Base-by-base conservation (phyloP, 1,140 invertebrate species). In the Drosophila dunni region DNA sequence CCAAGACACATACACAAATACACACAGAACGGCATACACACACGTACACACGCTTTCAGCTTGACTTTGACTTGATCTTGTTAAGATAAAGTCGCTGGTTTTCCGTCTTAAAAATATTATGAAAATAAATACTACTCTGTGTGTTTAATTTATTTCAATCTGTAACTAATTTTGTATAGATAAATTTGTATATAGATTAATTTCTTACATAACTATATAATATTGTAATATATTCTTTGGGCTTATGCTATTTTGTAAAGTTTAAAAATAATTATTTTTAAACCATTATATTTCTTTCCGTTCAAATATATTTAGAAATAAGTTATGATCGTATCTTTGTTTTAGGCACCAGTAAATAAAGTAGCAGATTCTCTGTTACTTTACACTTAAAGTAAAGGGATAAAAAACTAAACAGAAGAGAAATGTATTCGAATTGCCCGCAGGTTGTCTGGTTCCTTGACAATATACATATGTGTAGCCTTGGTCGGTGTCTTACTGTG, bases 31-130 rank as follows among this genome's bases (percentile, higher is more conserved):
- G 17, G 2, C 46, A 15, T 10, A 71, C 53, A 45, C 34, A 36
- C 45, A 53, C 40, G 36, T 45, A n/a, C 3, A 33, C 34, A 24
- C 42, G 5, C 24, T 29, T 29, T 48, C 46, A 61, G 40, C 69
- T 66, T 65, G 33, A 56, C 73, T 62, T 48, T 20, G 34, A 17
- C 48, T 38, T 56, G 78, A 84, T 85, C 81, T 81, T 75, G 78
- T 86, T 84, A 78, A 69, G 82, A 85, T 86, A 78, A 78, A 77
- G 81, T 80, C 68, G 71, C 44, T 11, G 11, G 33, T 56, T 29
- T 65, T 15, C 29, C 7, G 57, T 36, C 75, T 82, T 79, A 68
- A 61, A 63, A 84, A 77, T 83, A 85, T 81, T 74, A 85, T 70
- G 63, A 3, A 40, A 40, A 38, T 7, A 38, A 40, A 42, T 13